Percentiles rank a stretch among this genome's conserved stretches.
Conservation (phyloP, 2,888 invertebrate species). For the Malacosoma neustria region DNA sequence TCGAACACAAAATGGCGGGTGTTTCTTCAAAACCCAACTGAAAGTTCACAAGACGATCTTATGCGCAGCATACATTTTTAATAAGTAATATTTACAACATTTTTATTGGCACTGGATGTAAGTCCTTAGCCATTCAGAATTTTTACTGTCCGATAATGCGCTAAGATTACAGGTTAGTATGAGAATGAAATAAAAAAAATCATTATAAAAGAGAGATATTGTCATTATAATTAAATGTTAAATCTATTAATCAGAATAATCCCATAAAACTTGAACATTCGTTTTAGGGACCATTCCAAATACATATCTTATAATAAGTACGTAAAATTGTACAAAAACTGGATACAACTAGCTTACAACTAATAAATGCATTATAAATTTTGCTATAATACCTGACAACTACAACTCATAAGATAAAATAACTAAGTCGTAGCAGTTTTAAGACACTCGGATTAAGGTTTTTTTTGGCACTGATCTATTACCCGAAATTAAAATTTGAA, state of each 20-base stretch:
- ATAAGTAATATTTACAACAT: constrained; percentile 55
- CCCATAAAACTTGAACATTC: constrained; percentile 36
- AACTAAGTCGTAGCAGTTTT: no score
- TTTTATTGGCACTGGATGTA: constrained; percentile 13
- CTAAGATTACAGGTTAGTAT: background rate
- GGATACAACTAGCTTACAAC: constrained; percentile 23
- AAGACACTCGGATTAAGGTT: no score
- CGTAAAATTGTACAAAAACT: constrained; percentile 49
- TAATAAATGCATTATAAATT: constrained; percentile 21
- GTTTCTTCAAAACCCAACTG: constrained; percentile 72
- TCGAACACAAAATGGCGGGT: constrained; percentile 6
- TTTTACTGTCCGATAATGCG: background rate
- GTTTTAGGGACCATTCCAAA: constrained; percentile 67
- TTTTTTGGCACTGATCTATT: no score
- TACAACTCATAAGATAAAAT: background rate
- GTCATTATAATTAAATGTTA: background rate
- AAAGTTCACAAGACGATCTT: constrained; percentile 57
- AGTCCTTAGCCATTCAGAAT: no score
- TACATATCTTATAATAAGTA: constrained; percentile 31
- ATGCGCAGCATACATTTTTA: constrained; percentile 30
- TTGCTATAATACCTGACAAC: background rate
- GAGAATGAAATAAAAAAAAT: background rate
- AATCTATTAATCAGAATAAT: constrained; percentile 46
- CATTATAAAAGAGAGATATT: background rate
- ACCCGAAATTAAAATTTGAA: no score